Evolutionary conservation across 2,113 vertebrate species (phyloP).

Genomic region (Etheostoma spectabile): DNA sequence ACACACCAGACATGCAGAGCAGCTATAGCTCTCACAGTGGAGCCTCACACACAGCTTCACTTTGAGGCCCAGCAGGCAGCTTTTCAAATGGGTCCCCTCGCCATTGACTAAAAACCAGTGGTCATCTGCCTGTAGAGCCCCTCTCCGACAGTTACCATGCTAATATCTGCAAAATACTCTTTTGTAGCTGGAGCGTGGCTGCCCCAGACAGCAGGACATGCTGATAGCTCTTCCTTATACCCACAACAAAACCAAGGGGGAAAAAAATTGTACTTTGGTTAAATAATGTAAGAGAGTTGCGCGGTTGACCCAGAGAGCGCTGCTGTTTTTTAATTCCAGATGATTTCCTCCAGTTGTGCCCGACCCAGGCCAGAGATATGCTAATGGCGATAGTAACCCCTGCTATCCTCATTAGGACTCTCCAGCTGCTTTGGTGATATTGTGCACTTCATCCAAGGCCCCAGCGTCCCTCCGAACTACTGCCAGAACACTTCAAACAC

Average conservation of each 20-base stretch:
- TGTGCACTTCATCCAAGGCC: constrained; percentile 60
- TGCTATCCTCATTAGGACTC: constrained; percentile 68
- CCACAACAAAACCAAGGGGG: background rate
- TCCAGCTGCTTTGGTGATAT: constrained; percentile 73
- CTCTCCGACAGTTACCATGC: constrained; percentile 65
- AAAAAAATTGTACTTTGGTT: background rate
- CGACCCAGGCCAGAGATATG: constrained; percentile 9
- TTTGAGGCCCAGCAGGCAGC: constrained; percentile 61
- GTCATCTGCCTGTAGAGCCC: constrained; percentile 53
- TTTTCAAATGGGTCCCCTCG: constrained; percentile 57
- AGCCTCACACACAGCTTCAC: constrained; percentile 42
- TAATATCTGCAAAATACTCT: constrained; percentile 64
- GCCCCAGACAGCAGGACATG: constrained; percentile 15
- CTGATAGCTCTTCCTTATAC: constrained; percentile 21
- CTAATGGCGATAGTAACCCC: constrained; percentile 58
- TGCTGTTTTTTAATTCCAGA: constrained; percentile 65
- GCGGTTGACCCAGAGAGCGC: constrained; percentile 4
- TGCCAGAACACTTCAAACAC: constrained; percentile 49
- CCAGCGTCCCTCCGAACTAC: constrained; percentile 20
- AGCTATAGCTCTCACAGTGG: background rate
- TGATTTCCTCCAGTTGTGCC: constrained; percentile 47
- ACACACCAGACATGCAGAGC: background rate
- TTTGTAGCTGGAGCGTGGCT: constrained; percentile 18
- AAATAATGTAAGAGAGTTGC: background rate
- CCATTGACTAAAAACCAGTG: constrained; percentile 53